Base-by-base conservation (phyloP, 2,888 invertebrate species). In the Andrena bicolor region DNA sequence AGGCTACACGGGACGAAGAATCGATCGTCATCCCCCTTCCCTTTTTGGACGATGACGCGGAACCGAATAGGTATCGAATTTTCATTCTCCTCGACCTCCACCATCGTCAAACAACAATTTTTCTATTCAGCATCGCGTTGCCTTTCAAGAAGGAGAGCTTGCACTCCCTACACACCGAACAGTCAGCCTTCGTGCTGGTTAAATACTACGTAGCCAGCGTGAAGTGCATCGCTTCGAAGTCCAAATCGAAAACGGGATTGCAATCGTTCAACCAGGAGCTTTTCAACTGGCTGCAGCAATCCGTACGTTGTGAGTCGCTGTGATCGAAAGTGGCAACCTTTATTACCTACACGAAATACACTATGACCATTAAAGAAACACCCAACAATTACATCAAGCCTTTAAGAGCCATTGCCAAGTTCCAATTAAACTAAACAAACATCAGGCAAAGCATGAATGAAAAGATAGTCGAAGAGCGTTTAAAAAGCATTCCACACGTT, bases 91-190 rank as follows among this genome's bases (percentile, higher is more conserved):
- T 4, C 20, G 0, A n/a, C 0, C 0, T 26, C n/a, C 7, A 30
- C 28, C 4, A 16, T 35, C 0, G 16, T 20, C 71, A 13, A 41
- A 32, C 5, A 2, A 35, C 6, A 23, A 26, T 61, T 20, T 66
- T 72, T 65, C n/a, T 69, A 58, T 80, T 35, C 84, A 93, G 93
- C n/a, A 95, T 96, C 89, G 96, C 96, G 68, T 88, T 96, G 28
- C 96, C 96, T 0, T 94, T 96, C 69, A 95, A 94, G 87, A 91
- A 93, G 10, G 93, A 94, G 72, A 93, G 94, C 28, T 91, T 96
- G 60, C 92, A 95, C 35, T 95, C 95, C 35, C 87, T 94, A 26
- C 92, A 92, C 80, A 91, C 88, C n/a, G 93, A 92, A 73, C 90
- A 91, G n/a, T 94, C 95, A 1, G 93, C 94, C 0, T 94, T 94